phyloP scores from a whole-genome alignment of 2,888 invertebrate genomes.

The Aphelenchoides bicaudatus region DNA sequence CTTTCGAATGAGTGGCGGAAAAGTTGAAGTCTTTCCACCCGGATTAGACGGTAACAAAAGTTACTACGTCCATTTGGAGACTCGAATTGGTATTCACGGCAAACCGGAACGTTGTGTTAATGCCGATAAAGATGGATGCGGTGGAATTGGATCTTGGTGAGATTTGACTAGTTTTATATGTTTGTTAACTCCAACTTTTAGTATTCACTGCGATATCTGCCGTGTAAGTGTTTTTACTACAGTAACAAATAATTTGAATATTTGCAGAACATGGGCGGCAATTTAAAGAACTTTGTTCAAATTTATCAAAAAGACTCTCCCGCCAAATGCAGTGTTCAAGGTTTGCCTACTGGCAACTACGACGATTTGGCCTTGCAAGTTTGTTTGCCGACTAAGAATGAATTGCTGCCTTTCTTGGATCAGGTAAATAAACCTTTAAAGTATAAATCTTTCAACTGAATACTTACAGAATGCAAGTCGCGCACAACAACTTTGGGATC shows the following conservation, averaged over 20 bases:
- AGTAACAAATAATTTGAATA: too few species aligned
- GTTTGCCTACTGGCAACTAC: slow-evolving; percentile 52
- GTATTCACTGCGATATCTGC: slow-evolving; percentile 58
- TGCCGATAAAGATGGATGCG: slow-evolving; percentile 56
- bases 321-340: slow-evolving; percentile 54
- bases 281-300: slow-evolving; percentile 55
- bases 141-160: slow-evolving; percentile 58
- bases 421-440: slow-evolving; percentile 32
- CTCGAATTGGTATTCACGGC: slow-evolving; percentile 58
- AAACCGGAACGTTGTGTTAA: slow-evolving; percentile 59
- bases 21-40: slow-evolving; percentile 50
- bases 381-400: slow-evolving; percentile 58
- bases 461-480: slow-evolving; percentile 49
- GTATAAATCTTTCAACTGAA: not conserved
- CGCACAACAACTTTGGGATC: slow-evolving; percentile 59
- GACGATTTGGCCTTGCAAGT: slow-evolving; percentile 55
- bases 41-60: slow-evolving; percentile 52
- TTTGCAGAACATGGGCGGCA: slow-evolving; percentile 57
- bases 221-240: too few species aligned
- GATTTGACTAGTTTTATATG: not conserved
- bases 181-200: slow-evolving; percentile 14
- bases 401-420: slow-evolving; percentile 59
- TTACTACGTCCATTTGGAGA: slow-evolving; percentile 59
- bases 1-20: slow-evolving; percentile 59
- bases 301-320: slow-evolving; percentile 56